These are phyloP conservation scores for Polyommatus icarus DNA, from an alignment of 2,888 invertebrate species.

Conservation along the genomic window DNA sequence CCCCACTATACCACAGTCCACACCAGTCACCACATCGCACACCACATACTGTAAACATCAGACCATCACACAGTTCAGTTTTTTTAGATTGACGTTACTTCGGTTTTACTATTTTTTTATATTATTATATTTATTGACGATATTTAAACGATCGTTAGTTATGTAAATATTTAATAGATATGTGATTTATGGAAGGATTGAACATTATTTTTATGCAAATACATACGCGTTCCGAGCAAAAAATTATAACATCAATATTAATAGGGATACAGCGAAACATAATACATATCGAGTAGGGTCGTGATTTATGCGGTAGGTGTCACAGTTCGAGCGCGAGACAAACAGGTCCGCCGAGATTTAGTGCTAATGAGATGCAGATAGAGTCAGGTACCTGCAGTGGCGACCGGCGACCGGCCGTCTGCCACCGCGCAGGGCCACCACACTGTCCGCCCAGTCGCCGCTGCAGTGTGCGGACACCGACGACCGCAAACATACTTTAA, in stretches of 20 bases:
- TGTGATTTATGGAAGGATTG: neutral
- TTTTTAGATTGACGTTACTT: neutral
- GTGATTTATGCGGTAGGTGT: neutral
- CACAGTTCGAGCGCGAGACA: neutral
- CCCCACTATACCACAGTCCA: neutral
- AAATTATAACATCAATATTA: neutral
- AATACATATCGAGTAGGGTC: neutral
- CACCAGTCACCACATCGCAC: no score
- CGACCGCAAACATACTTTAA: no score
- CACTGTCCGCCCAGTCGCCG: neutral
- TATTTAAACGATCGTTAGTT: neutral
- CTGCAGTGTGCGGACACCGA: neutral
- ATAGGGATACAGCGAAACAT: neutral
- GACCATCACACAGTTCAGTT: no score
- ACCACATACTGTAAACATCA: neutral
- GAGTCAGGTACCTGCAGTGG: constrained; percentile 13
- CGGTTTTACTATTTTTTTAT: neutral
- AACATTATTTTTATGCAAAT: neutral
- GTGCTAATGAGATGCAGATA: constrained; percentile 21
- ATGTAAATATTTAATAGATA: neutral
- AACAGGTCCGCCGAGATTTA: constrained; percentile 3
- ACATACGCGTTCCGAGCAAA: neutral
- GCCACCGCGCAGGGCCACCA: neutral
- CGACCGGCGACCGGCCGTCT: constrained; percentile 28
- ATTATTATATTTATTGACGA: neutral